Evolutionary conservation across 92 coral and sea anemone genomes (phyloP).

Genomic region (Pocillopora grandis): DNA sequence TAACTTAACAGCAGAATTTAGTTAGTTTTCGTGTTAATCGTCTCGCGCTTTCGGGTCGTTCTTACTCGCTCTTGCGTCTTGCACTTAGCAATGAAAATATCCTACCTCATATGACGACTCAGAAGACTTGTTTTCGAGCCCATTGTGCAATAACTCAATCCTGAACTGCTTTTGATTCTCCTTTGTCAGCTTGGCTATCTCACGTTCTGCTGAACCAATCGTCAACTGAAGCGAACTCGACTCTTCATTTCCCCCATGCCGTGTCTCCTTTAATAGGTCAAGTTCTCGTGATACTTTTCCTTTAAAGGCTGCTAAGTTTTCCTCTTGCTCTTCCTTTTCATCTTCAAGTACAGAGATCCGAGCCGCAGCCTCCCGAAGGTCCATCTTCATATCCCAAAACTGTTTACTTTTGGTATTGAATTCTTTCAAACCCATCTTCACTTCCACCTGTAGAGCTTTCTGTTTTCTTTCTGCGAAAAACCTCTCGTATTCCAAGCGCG

Average conservation of each 20-base stretch:
- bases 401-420: neutral
- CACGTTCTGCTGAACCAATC: neutral
- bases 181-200: neutral
- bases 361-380: conserved; percentile 10
- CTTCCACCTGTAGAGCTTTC: conserved; percentile 2
- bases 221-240: neutral
- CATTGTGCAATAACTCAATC: neutral
- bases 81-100: neutral
- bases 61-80: no score
- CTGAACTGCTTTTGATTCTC: conserved; percentile 9
- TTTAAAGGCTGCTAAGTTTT: neutral
- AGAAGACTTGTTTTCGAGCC: neutral
- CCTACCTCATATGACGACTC: neutral
- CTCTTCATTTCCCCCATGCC: neutral
- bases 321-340: conserved; percentile 14
- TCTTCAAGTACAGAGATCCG: neutral
- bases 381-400: conserved; percentile 15
- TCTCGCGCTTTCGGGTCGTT: neutral
- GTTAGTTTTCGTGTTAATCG: neutral
- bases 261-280: neutral
- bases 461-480: neutral
- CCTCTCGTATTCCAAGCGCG: conserved; percentile 2
- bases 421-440: conserved; percentile 1
- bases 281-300: neutral
- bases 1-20: no score